phyloP scores from a whole-genome alignment of 2,888 invertebrate genomes.

The Rhagonycha lutea region DNA sequence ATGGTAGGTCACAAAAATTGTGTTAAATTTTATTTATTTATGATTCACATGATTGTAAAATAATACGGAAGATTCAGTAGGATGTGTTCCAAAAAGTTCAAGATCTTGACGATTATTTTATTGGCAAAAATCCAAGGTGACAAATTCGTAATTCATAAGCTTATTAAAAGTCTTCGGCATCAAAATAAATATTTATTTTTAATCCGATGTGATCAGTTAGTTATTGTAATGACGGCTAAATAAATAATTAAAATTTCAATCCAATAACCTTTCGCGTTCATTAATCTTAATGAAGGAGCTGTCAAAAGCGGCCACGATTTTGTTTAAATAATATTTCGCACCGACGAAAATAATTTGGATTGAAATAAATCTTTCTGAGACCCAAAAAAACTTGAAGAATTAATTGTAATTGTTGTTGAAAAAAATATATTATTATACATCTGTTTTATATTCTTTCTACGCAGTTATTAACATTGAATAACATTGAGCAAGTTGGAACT shows the following conservation, averaged over 20 bases:
- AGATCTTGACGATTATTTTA: conserved; percentile 5
- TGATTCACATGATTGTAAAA: conserved; percentile 5
- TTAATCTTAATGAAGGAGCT: background rate
- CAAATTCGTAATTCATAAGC: conserved; percentile 8
- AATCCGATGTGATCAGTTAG: background rate
- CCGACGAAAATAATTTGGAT: background rate
- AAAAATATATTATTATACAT: background rate
- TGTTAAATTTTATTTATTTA: background rate
- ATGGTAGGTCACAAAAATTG: background rate
- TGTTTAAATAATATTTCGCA: background rate
- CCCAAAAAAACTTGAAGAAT: background rate
- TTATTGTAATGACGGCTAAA: background rate
- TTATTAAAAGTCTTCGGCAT: background rate
- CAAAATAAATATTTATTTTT: background rate
- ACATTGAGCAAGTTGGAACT: background rate
- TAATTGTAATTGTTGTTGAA: background rate
- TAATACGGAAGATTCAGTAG: conserved; percentile 10
- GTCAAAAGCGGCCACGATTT: background rate
- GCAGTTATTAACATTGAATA: background rate
- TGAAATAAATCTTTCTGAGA: background rate
- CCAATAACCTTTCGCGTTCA: background rate
- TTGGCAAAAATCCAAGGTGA: conserved; percentile 11
- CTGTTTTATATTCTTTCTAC: background rate
- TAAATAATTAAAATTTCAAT: background rate
- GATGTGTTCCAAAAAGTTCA: conserved; percentile 17